Base-by-base conservation (phyloP, 2,113 vertebrate genomes). In the Propithecus coquereli region DNA sequence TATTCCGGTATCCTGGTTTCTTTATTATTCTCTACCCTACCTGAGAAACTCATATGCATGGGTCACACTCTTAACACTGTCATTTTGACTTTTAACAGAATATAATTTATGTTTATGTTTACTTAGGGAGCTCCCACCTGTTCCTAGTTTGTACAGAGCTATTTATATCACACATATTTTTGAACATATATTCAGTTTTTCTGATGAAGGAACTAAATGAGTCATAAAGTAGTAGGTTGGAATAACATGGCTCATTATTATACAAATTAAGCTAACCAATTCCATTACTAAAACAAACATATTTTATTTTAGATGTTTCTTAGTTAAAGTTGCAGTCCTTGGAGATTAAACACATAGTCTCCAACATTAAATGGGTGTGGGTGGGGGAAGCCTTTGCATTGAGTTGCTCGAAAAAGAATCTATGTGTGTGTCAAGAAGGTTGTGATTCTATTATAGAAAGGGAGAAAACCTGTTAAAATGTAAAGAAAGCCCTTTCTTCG, bases 171-270 rank as follows among this genome's bases (percentile, higher is more conserved):
- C 40, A 11, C 1, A 37, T 13, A 77, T 70, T 92, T 70, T 79
- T 63, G 5, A 96, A 43, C 52, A 65, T 52, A 7, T 30, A 59
- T 80, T 79, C 7, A 12, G 37, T 88, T 74, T 84, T 90, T 66
- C 94, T 45, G 93, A 87, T 90, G 87, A 95, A 96, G 45, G 47
- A 16, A 59, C 66, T 92, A 81, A 73, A 90, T 81, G 89, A 65
- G 76, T 74, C 91, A 97, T 61, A 87, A 83, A 37, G 18, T 54
- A 66, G 27, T 47, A n/a, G n/a, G 6, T 22, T 74, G n/a, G 23
- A 70, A 90, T 65, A 50, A 66, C 34, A 85, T 11, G 73, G 50
- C 34, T 87, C 83, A 79, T 88, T 87, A 57, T 57, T 57, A 22
- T 20, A 92, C 30, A 84, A 80, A 94, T 59, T 32, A 92, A 90